These are phyloP conservation scores for Pseudolycoriella hygida DNA, from an alignment of 2,888 invertebrate genomes.

Conservation along the genomic window DNA sequence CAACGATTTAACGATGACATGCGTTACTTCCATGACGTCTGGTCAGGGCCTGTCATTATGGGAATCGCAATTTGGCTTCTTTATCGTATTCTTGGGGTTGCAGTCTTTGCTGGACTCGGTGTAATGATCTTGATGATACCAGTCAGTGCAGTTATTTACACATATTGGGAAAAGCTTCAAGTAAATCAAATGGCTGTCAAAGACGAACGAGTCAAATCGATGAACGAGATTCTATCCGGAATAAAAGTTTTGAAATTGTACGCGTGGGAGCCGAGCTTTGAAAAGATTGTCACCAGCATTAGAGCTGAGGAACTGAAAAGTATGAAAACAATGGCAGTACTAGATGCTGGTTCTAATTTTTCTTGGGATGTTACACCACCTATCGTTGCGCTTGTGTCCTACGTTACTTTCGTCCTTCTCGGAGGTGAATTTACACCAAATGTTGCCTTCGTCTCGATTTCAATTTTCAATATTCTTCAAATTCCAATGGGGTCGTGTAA, in stretches of 20 bases:
- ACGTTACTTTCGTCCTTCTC: slow-evolving; percentile 25
- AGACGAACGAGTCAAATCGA: slow-evolving; percentile 31
- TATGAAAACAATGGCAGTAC: slow-evolving; percentile 35
- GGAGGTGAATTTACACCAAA: slow-evolving; percentile 28
- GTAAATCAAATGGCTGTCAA: slow-evolving; percentile 31
- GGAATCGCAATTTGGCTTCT: slow-evolving; percentile 21
- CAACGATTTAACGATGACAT: slow-evolving; percentile 16
- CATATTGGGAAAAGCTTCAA: slow-evolving; percentile 18
- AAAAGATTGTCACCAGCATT: slow-evolving; percentile 34
- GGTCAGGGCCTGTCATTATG: slow-evolving; percentile 27
- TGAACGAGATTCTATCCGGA: slow-evolving; percentile 32
- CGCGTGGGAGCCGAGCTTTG: slow-evolving; percentile 42
- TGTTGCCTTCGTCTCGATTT: slow-evolving; percentile 37
- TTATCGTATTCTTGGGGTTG: slow-evolving; percentile 14
- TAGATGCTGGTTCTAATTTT: slow-evolving; percentile 33
- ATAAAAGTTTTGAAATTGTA: slow-evolving; percentile 30
- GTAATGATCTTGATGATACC: slow-evolving; percentile 36
- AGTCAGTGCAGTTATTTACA: slow-evolving; percentile 26
- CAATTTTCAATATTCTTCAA: slow-evolving; percentile 37
- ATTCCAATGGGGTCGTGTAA: slow-evolving; percentile 14
- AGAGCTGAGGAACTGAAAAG: slow-evolving; percentile 36
- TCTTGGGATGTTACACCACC: slow-evolving; percentile 44
- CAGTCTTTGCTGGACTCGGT: slow-evolving; percentile 35
- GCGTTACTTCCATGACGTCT: slow-evolving; percentile 15
- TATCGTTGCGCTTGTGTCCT: slow-evolving; percentile 27